Conservation (phyloP, 1,140 invertebrate species). For the Rhopalosiphum maidis region DNA sequence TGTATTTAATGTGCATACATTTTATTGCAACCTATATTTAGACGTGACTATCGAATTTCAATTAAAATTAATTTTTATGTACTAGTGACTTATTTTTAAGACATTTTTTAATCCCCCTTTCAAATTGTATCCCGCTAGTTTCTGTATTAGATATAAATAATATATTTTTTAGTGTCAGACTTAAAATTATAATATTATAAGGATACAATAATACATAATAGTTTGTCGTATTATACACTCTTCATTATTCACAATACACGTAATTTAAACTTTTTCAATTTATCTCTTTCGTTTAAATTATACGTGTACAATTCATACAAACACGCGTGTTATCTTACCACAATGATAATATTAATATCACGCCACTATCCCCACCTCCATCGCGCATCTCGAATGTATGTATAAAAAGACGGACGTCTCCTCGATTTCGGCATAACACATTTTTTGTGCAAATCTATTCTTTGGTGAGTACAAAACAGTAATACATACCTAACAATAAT, state of each 20-base stretch:
- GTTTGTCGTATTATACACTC: not conserved
- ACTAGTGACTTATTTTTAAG: too few species aligned
- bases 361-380: not conserved
- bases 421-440: not conserved
- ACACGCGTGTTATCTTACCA: not conserved
- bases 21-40: too few species aligned
- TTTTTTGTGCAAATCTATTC: constrained; percentile 32
- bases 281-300: not conserved
- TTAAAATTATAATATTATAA: not conserved
- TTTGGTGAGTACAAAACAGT: not conserved
- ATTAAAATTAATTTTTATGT: too few species aligned
- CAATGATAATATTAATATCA: not conserved
- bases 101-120: too few species aligned
- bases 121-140: not conserved
- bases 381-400: not conserved
- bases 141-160: not conserved
- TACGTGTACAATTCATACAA: not conserved
- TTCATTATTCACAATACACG: not conserved
- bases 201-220: not conserved
- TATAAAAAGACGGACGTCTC: not conserved
- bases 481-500: not conserved
- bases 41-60: too few species aligned
- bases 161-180: not conserved
- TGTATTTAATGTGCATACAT: too few species aligned
- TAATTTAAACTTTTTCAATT: not conserved